These are phyloP conservation scores for Synanthedon formicaeformis DNA, from an alignment of 2,888 invertebrate genomes.

Conservation along the genomic window DNA sequence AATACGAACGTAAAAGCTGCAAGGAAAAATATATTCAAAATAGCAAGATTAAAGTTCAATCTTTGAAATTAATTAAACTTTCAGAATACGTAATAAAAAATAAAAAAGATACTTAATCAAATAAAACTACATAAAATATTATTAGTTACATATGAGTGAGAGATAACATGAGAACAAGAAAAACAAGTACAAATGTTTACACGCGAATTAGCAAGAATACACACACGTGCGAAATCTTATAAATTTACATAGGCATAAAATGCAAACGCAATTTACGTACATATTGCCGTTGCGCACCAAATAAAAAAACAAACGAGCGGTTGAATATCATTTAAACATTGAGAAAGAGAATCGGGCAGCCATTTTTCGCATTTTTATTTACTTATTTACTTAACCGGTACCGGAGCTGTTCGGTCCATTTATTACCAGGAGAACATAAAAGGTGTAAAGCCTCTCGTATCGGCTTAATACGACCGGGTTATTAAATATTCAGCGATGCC, in stretches of 20 bases:
- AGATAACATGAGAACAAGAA: no score
- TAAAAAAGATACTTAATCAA: no score
- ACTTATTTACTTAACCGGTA: neutral
- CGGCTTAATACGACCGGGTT: slow-evolving; percentile 16
- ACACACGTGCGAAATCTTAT: neutral
- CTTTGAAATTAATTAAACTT: no score
- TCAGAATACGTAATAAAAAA: no score
- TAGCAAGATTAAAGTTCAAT: no score
- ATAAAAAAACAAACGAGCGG: no score
- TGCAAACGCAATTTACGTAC: neutral
- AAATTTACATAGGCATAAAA: neutral
- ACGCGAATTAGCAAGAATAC: neutral
- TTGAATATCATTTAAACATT: no score
- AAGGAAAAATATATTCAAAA: no score
- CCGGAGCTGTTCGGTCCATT: neutral
- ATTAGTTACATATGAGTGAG: no score
- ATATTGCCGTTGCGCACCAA: neutral
- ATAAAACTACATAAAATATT: no score
- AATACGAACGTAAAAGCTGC: no score
- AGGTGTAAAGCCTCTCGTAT: slow-evolving; percentile 25
- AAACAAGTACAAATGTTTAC: neutral
- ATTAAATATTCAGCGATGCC: slow-evolving; percentile 36
- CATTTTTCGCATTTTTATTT: neutral
- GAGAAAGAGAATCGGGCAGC: neutral
- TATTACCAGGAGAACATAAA: slow-evolving; percentile 1